Percentiles rank a stretch among this genome's conserved stretches.
phyloP scores from a whole-genome alignment of 64 coral and sea anemone species.

The Platygyra sinensis region DNA sequence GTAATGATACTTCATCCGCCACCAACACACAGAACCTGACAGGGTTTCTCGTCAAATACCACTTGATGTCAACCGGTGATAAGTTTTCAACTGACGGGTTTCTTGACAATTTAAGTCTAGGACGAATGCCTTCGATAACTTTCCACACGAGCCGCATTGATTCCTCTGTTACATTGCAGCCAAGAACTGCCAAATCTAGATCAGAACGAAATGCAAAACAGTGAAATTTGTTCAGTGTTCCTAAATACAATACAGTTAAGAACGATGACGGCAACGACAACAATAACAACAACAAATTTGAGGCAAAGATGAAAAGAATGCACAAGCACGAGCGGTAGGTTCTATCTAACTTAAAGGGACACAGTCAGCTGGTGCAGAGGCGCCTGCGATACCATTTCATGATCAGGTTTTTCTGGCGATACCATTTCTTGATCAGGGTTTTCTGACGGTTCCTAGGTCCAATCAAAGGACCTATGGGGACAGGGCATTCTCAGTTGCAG shows the following conservation, averaged over 20 bases:
- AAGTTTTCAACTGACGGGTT: neutral
- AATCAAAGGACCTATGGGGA: too few species aligned
- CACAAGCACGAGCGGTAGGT: too few species aligned
- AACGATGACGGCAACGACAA: too few species aligned
- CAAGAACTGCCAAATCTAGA: neutral
- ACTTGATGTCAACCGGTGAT: neutral
- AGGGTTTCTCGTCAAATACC: neutral
- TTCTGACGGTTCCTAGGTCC: too few species aligned
- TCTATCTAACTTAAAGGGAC: too few species aligned
- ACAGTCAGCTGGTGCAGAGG: too few species aligned
- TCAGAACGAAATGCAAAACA: neutral
- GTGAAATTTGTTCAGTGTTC: neutral
- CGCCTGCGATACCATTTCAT: too few species aligned
- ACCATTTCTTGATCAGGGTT: too few species aligned
- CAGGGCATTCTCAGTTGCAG: too few species aligned
- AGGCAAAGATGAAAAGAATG: too few species aligned
- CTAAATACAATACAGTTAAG: neutral
- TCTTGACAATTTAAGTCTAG: neutral
- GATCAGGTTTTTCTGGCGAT: too few species aligned
- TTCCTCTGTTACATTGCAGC: neutral
- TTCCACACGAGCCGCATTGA: neutral
- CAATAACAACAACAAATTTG: too few species aligned
- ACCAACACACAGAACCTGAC: neutral
- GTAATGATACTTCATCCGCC: neutral
- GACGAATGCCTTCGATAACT: neutral